Conservation (phyloP, 2,797 vertebrate species). For the Labroides dimidiatus region DNA sequence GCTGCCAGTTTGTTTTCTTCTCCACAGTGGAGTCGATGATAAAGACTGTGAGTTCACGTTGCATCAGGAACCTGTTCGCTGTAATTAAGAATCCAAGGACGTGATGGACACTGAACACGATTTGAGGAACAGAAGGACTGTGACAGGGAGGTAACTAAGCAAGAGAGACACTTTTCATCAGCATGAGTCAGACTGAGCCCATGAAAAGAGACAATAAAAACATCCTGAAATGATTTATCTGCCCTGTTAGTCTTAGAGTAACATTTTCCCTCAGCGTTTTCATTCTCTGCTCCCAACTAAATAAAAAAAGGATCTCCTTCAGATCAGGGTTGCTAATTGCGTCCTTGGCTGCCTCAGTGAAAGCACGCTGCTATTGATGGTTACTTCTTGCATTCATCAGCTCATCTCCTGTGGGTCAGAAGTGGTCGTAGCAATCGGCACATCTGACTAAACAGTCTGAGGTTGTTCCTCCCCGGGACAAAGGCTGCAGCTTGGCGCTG, state of each 20-base stretch:
- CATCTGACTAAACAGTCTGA: too few species aligned
- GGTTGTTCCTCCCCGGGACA: too few species aligned
- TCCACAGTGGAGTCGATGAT: conserved; percentile 58
- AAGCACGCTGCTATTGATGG: not conserved
- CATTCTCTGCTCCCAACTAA: conserved; percentile 1
- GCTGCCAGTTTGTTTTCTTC: conserved; percentile 69
- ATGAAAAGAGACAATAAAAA: not conserved
- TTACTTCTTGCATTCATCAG: not conserved
- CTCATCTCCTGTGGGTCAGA: not conserved
- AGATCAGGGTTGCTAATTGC: not conserved
- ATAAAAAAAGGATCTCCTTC: conserved; percentile 14
- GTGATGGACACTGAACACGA: conserved; percentile 40
- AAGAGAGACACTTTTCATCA: not conserved
- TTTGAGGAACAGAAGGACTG: conserved; percentile 12
- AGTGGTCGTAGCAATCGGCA: not conserved
- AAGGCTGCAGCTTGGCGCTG: not conserved
- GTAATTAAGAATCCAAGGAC: conserved; percentile 55
- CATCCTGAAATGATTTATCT: conserved; percentile 6
- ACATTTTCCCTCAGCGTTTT: conserved; percentile 5
- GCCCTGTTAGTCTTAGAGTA: not conserved
- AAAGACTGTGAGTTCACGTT: conserved; percentile 58
- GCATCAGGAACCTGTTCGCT: conserved; percentile 66
- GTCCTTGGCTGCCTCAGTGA: not conserved
- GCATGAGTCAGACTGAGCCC: not conserved
- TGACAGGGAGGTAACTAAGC: conserved; percentile 20